These are phyloP conservation scores for Osmoderma eremita DNA, from an alignment of 2,888 invertebrate genomes.

Conservation along the genomic window DNA sequence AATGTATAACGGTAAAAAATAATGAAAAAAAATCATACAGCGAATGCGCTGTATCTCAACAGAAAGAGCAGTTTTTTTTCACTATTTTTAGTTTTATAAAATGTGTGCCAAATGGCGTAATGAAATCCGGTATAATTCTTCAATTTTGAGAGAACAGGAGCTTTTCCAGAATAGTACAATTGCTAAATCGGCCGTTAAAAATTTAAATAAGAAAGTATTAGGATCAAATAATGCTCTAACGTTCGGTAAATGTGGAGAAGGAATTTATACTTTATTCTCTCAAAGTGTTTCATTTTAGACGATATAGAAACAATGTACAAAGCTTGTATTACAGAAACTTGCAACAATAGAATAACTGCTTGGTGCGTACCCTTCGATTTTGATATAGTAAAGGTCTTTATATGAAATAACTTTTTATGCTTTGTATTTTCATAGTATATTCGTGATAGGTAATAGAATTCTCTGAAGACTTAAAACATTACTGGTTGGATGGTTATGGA, in stretches of 20 bases:
- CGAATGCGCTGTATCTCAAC: too few species aligned
- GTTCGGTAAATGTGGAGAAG: slow-evolving; percentile 31
- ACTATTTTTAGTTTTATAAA: slow-evolving; percentile 40
- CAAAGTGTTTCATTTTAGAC: slow-evolving; percentile 61
- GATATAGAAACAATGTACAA: slow-evolving; percentile 74
- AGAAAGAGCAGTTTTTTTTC: background rate
- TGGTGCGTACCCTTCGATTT: slow-evolving; percentile 82
- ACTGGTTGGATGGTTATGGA: slow-evolving; percentile 86
- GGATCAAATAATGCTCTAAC: slow-evolving; percentile 24
- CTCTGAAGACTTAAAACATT: slow-evolving; percentile 80
- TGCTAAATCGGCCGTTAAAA: slow-evolving; percentile 20
- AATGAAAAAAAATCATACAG: too few species aligned
- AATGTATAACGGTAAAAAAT: too few species aligned
- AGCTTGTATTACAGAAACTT: slow-evolving; percentile 83
- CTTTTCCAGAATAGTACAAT: slow-evolving; percentile 23
- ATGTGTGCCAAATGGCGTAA: slow-evolving; percentile 40
- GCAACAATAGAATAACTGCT: slow-evolving; percentile 70
- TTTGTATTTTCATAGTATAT: background rate
- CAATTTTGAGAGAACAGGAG: slow-evolving; percentile 31
- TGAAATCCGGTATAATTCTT: slow-evolving; percentile 35
- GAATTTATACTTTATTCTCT: too few species aligned
- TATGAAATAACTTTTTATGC: too few species aligned
- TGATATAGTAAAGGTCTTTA: slow-evolving; percentile 68
- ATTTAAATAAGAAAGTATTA: slow-evolving; percentile 28
- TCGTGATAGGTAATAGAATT: slow-evolving; percentile 75